Evolutionary conservation across 2,113 vertebrate species (phyloP).

Genomic region (Crotalus helleri): DNA sequence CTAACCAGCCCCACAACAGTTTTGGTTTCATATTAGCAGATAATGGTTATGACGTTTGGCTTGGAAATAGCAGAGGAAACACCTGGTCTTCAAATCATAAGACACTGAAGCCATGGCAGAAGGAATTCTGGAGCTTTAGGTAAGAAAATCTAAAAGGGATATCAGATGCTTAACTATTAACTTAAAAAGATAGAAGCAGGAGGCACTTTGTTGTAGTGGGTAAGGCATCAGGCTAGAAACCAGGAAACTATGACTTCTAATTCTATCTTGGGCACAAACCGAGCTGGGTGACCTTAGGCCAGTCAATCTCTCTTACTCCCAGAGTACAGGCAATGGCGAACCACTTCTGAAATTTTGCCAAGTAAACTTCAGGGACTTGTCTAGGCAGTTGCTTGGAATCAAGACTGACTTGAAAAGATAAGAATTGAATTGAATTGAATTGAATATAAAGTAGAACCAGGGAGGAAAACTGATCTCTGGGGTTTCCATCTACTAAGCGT

Average conservation of each 20-base stretch:
- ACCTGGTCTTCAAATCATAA: constrained; percentile 83
- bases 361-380: not conserved
- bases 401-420: not conserved
- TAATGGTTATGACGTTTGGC: constrained; percentile 86
- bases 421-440: too few relatives aligned
- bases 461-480: too few relatives aligned
- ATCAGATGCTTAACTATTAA: not conserved
- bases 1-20: constrained; percentile 79
- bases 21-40: constrained; percentile 85
- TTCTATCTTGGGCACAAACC: not conserved
- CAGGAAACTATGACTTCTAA: not conserved
- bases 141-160: constrained; percentile 40
- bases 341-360: not conserved
- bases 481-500: too few relatives aligned
- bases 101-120: constrained; percentile 64
- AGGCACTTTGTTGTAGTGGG: not conserved
- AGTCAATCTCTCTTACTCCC: not conserved
- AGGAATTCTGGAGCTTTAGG: constrained; percentile 88
- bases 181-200: not conserved
- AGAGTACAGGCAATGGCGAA: not conserved
- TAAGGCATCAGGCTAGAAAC: not conserved
- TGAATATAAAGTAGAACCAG: too few relatives aligned
- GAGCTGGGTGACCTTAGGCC: not conserved
- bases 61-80: constrained; percentile 88
- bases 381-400: not conserved